Conservation (phyloP, 2,888 invertebrate genomes). For the Drosophila fulvimacula region DNA sequence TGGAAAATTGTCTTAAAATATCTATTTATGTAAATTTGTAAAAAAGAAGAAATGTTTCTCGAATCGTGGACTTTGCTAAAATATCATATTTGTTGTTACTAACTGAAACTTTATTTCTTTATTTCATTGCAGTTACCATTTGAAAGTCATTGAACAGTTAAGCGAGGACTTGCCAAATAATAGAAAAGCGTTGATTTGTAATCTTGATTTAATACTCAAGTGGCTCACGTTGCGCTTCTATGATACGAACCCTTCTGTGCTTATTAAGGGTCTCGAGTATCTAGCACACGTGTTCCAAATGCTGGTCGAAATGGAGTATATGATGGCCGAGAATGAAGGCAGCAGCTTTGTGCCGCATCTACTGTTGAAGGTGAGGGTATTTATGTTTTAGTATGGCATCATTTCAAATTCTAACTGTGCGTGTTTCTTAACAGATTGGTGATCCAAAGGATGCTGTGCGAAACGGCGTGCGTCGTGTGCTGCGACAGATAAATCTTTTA, state of each 20-base stretch:
- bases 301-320: slow-evolving; percentile 92
- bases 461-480: slow-evolving; percentile 93
- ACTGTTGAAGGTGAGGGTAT: slow-evolving; percentile 90
- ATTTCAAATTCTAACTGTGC: background rate
- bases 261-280: slow-evolving; percentile 97
- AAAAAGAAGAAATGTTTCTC: background rate
- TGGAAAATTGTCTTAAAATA: background rate
- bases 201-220: slow-evolving; percentile 97
- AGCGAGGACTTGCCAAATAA: slow-evolving; percentile 93
- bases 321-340: slow-evolving; percentile 95
- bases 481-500: slow-evolving; percentile 93
- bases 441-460: slow-evolving; percentile 98
- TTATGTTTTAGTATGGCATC: background rate
- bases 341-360: slow-evolving; percentile 97
- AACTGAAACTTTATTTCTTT: background rate
- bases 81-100: background rate
- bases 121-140: slow-evolving; percentile 91
- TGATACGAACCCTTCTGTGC: slow-evolving; percentile 98
- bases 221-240: slow-evolving; percentile 99
- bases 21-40: background rate
- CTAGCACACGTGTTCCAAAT: slow-evolving; percentile 92
- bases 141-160: slow-evolving; percentile 96
- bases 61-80: background rate
- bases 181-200: slow-evolving; percentile 92
- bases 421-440: slow-evolving; percentile 88